Evolutionary conservation across 92 coral and sea anemone species (phyloP).

Genomic region (Porites rus): DNA sequence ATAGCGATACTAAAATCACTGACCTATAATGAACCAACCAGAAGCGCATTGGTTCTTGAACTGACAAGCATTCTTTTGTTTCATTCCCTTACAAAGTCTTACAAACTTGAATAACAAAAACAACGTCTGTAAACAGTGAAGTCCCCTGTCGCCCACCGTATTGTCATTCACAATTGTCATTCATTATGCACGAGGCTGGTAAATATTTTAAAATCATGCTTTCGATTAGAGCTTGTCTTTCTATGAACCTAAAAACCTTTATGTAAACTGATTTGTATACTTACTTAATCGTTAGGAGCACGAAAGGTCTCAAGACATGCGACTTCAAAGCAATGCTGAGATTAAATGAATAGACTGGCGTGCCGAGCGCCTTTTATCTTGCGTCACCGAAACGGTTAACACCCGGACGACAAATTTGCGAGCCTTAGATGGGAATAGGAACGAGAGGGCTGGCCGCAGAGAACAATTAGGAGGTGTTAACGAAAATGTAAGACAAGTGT

Average conservation of each 20-base stretch:
- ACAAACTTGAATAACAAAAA: too few relatives aligned
- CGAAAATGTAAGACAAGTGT: conserved; percentile 91
- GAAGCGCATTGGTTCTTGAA: too few relatives aligned
- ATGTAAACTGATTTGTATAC: conserved; percentile 17
- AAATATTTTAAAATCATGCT: too few relatives aligned
- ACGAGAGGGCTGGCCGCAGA: conserved; percentile 66
- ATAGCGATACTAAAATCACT: too few relatives aligned
- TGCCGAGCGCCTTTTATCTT: conserved; percentile 66
- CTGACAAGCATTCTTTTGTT: too few relatives aligned
- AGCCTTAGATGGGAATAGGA: conserved; percentile 79
- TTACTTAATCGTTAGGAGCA: conserved; percentile 37
- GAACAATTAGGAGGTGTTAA: conserved; percentile 89
- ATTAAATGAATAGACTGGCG: conserved; percentile 43
- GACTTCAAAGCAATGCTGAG: conserved; percentile 38
- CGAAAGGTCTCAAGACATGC: conserved; percentile 17
- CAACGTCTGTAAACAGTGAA: too few relatives aligned
- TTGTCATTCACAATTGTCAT: too few relatives aligned
- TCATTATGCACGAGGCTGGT: too few relatives aligned
- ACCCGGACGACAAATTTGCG: conserved; percentile 76
- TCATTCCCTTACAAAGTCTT: too few relatives aligned
- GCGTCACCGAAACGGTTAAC: conserved; percentile 77
- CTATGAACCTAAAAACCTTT: neutral
- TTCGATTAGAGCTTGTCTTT: too few relatives aligned
- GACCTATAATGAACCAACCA: too few relatives aligned
- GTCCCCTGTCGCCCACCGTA: too few relatives aligned